These are phyloP conservation scores for Noctuana brunneofusca DNA, from an alignment of 2,888 invertebrate genomes.

Conservation along the genomic window DNA sequence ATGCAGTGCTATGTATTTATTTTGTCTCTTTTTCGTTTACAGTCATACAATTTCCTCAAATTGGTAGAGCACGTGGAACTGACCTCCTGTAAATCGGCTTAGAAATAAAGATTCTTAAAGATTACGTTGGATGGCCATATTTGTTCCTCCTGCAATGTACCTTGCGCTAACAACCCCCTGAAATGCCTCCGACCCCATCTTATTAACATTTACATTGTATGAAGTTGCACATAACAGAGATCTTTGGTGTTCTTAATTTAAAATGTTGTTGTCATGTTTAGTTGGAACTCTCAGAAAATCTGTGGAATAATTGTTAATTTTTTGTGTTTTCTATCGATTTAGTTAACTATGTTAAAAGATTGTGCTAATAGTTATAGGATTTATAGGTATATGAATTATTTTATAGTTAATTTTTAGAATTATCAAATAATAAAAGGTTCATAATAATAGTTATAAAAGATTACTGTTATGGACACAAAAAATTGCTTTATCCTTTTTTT, in stretches of 20 bases:
- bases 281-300: no score
- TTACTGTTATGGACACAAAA: no score
- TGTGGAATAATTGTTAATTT: no score
- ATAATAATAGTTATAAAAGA: no score
- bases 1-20: no score
- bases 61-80: neutral
- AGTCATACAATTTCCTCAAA: neutral
- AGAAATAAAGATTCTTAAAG: neutral
- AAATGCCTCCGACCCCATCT: conserved; percentile 4
- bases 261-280: neutral
- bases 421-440: no score
- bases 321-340: no score
- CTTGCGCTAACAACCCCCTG: neutral
- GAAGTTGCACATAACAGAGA: neutral
- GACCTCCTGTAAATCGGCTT: conserved; percentile 14
- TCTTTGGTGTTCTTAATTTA: neutral
- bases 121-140: conserved; percentile 20
- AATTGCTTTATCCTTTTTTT: no score
- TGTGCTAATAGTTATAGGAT: no score
- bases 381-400: no score
- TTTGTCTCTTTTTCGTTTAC: neutral
- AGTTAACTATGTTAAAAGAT: no score
- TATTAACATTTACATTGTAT: neutral
- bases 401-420: no score
- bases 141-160: conserved; percentile 13